Evolutionary conservation across 2,797 vertebrate genomes (phyloP), one percentile per base, ranked within the genome.

Genomic region (Sylvilagus floridanus): DNA sequence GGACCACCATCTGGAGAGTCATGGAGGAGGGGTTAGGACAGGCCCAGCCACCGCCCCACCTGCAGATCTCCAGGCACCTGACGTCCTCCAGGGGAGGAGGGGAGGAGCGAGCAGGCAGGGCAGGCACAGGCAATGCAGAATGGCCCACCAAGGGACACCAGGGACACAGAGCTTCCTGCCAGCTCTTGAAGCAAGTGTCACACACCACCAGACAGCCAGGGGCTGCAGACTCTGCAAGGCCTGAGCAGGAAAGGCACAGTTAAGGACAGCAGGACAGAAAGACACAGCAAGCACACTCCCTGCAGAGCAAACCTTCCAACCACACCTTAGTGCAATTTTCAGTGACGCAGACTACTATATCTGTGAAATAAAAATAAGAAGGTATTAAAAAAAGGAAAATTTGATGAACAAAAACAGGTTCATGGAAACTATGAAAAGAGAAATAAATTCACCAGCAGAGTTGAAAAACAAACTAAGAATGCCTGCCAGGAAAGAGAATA

Each of bases 401-500:
- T 83, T 47, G 3, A n/a, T 63, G 28, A 83, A 86, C 32, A 76
- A 94, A 96, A 94, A 30, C 32, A 72, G 42, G 57, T 60, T 37
- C 17, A 0, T 79, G 52, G 76, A 92, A 91, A 94, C 52, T 47
- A 81, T 13, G 13, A 76, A 88, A 88, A 93, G n/a, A 60, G 19
- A 93, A 92, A 73, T 24, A 21, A 60, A 24, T 19, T 77, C 84
- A 92, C n/a, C 60, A 82, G 69, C 52, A 79, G 7, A 73, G 21
- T 17, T 68, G 26, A 65, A 78, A 92, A 94, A 76, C n/a, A 60
- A 91, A 69, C 28, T 52, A 79, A 54, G 86, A 90, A 50, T 71
- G 54, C 76, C 37, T 88, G 79, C 54, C 26, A 69, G 9, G 52
- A 84, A 73, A 24, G 1, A 52, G 1, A 66, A 72, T 14, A 32